Evolutionary conservation across 2,113 vertebrate species (phyloP).

Genomic region (Sinocyclocheilus anophthalmus): DNA sequence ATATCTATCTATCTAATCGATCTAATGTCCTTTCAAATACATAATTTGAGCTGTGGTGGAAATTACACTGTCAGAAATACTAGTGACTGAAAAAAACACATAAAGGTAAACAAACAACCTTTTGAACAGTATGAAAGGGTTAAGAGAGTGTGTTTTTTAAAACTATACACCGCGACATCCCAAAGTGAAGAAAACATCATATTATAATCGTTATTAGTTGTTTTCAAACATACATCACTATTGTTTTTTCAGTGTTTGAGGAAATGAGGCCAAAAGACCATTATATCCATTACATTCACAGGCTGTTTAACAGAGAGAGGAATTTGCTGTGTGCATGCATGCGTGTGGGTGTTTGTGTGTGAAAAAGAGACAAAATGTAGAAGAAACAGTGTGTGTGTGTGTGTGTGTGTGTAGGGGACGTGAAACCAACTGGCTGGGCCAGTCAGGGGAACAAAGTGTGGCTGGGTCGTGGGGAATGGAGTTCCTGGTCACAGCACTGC

Average conservation of each 20-base stretch:
- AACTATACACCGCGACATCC: background rate
- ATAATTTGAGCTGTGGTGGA: background rate
- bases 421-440: slow-evolving; percentile 43
- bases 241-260: slow-evolving; percentile 22
- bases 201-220: too few species aligned
- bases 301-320: slow-evolving; percentile 49
- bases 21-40: background rate
- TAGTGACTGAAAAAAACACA: too few species aligned
- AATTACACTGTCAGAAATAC: background rate
- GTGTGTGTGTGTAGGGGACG: slow-evolving; percentile 4
- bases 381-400: slow-evolving; percentile 30
- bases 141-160: background rate
- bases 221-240: background rate
- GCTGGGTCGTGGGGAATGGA: slow-evolving; percentile 48
- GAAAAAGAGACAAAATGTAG: slow-evolving; percentile 39
- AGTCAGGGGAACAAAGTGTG: slow-evolving; percentile 49
- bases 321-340: slow-evolving; percentile 33
- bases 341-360: slow-evolving; percentile 18
- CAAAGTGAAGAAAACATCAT: background rate
- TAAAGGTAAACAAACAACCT: too few species aligned
- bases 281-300: slow-evolving; percentile 55
- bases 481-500: slow-evolving; percentile 45
- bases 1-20: too few species aligned
- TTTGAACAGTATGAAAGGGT: background rate
- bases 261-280: slow-evolving; percentile 56